These are phyloP conservation scores for Smittia sp. DNA, from an alignment of 2,888 invertebrate species.

Conservation along the genomic window DNA sequence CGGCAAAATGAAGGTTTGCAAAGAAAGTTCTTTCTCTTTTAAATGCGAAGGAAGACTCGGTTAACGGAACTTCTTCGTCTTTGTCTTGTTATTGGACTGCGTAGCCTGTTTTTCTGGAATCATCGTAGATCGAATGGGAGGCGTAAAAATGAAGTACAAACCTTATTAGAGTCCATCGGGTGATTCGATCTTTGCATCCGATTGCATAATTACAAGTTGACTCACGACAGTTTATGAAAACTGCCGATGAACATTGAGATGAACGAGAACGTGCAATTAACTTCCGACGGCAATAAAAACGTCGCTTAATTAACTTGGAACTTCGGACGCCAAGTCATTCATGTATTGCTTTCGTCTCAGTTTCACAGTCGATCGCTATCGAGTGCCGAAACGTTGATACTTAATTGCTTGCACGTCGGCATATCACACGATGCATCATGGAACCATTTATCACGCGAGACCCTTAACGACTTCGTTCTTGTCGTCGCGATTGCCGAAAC, in stretches of 20 bases:
- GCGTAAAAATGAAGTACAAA: neutral
- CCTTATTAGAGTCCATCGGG: neutral
- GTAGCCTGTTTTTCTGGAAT: neutral
- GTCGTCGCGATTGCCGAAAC: too few relatives aligned
- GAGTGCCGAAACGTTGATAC: neutral
- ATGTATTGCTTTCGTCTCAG: neutral
- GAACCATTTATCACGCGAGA: neutral
- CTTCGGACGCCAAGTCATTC: neutral
- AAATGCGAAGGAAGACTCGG: neutral
- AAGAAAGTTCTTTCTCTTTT: constrained; percentile 41
- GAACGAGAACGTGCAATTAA: neutral
- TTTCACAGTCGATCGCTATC: neutral
- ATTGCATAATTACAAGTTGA: neutral
- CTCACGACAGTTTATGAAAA: neutral
- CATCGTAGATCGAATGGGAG: neutral
- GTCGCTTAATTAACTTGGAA: neutral
- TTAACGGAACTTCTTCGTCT: neutral
- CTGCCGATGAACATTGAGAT: too few relatives aligned
- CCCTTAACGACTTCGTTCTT: too few relatives aligned
- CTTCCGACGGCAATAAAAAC: neutral
- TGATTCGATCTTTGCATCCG: neutral
- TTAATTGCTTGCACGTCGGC: neutral
- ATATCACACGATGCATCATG: neutral
- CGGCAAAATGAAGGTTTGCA: constrained; percentile 17
- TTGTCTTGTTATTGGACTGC: neutral